Base-by-base conservation (phyloP, 2,113 vertebrate species). In the Poicephalus meyeri region DNA sequence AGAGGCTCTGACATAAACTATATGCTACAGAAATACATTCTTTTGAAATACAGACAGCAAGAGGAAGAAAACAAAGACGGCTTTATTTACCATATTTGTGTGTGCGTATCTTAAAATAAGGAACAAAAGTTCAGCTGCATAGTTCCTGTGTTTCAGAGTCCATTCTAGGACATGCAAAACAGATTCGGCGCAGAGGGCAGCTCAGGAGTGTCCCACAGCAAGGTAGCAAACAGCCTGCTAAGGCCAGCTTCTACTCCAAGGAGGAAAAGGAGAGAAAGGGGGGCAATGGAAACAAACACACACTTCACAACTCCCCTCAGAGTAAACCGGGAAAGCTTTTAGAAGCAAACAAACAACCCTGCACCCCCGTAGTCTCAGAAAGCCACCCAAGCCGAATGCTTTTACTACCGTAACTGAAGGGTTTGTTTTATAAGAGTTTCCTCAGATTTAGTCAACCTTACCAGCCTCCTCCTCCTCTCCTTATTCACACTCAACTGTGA, bases 401-500 rank as follows among this genome's bases (percentile, higher is more conserved):
- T 93, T 86, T 77, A 83, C 63, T 66, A 37, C 28, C 0, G 1
- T 26, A 86, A 84, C 79, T 55, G 25, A 93, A 80, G 53, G 76
- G 85, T 78, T 93, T 80, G 52, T 66, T 94, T 80, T 60, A 39
- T 21, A 86, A n/a, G 60, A 73, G 60, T 81, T 86, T 64, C 60
- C 90, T 60, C 64, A 58, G 85, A 86, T 74, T 95, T 74, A 93
- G 82, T 71, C 95, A 93, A 78, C 88, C 76, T 88, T 63, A 86
- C 35, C 44, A 64, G 93, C 84, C 86, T 72, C 82, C 90, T 88
- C 83, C 77, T 88, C 49, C 86, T 83, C 91, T 77, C 37, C 91
- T 86, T 71, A 78, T 91, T 94, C 92, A 92, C 86, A 71, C 80
- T 17, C 35, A 78, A 25, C 90, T 90, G 77, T 96, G 95, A 96